Evolutionary conservation across 2,888 invertebrate genomes (phyloP).

Genomic region (Tromatobia lineatoria): DNA sequence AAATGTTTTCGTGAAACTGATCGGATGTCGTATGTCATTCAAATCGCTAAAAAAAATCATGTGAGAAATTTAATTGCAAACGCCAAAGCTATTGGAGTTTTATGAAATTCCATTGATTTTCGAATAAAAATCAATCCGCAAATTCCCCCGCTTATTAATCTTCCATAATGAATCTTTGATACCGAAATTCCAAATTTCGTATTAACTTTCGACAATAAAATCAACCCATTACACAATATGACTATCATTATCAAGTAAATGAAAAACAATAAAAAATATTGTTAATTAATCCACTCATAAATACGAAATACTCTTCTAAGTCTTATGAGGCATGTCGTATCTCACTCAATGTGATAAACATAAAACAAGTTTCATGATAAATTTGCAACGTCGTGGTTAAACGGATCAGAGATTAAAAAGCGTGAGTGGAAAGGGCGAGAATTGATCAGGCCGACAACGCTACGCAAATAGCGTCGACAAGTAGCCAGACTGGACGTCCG

Average conservation of each 20-base stretch:
- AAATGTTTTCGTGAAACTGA: background rate
- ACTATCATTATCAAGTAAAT: no score
- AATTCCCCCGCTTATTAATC: no score
- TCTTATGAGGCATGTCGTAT: background rate
- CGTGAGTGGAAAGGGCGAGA: background rate
- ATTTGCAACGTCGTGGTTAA: background rate
- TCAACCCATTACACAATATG: no score
- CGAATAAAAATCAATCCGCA: no score
- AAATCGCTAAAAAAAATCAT: background rate
- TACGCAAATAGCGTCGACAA: conserved; percentile 2
- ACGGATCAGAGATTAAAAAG: background rate
- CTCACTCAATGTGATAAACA: no score
- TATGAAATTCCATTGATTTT: no score
- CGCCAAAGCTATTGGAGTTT: no score
- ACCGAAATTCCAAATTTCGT: background rate
- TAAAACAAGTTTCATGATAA: background rate
- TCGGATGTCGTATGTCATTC: background rate
- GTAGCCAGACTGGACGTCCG: background rate
- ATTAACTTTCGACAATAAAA: no score
- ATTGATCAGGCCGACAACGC: conserved; percentile 15
- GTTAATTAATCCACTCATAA: background rate
- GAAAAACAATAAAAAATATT: no score
- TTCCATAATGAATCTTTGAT: no score
- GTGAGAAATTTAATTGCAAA: no score
- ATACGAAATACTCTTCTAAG: background rate